Conservation (phyloP, 2,797 vertebrate genomes). For the Choloepus didactylus region DNA sequence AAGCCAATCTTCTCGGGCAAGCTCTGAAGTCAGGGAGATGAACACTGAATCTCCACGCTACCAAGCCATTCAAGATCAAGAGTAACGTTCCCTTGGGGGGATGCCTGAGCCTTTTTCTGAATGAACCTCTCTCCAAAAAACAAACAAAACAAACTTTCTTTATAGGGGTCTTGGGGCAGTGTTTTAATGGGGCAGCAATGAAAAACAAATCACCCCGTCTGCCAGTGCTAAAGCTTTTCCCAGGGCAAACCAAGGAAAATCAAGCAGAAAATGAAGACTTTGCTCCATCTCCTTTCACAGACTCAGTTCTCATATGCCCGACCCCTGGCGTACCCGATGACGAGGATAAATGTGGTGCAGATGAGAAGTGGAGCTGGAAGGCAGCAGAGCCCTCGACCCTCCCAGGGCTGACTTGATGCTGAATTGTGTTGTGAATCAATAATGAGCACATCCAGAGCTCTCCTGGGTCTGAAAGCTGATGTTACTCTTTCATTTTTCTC, state of each 20-base stretch:
- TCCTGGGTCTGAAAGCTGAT: not conserved
- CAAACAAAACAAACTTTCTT: slow-evolving; percentile 22
- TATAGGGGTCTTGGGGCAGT: not conserved
- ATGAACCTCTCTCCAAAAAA: slow-evolving; percentile 20
- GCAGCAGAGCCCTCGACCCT: rapidly evolving
- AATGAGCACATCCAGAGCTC: not conserved
- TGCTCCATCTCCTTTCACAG: not conserved
- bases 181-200: not conserved
- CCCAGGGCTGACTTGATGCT: not conserved
- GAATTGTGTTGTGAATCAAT: not conserved
- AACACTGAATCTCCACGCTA: not conserved
- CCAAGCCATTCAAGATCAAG: slow-evolving; percentile 25
- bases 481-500: not conserved
- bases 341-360: not conserved
- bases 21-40: slow-evolving; percentile 12
- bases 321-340: not conserved
- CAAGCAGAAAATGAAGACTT: slow-evolving; percentile 37
- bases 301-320: not conserved
- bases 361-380: not conserved
- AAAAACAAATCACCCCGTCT: not conserved
- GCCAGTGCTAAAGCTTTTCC: not conserved
- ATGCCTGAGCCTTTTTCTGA: slow-evolving; percentile 19
- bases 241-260: not conserved
- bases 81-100: not conserved
- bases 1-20: not conserved